Base-by-base conservation (phyloP, 2,797 vertebrate genomes). In the Melanotaenia nigrans region DNA sequence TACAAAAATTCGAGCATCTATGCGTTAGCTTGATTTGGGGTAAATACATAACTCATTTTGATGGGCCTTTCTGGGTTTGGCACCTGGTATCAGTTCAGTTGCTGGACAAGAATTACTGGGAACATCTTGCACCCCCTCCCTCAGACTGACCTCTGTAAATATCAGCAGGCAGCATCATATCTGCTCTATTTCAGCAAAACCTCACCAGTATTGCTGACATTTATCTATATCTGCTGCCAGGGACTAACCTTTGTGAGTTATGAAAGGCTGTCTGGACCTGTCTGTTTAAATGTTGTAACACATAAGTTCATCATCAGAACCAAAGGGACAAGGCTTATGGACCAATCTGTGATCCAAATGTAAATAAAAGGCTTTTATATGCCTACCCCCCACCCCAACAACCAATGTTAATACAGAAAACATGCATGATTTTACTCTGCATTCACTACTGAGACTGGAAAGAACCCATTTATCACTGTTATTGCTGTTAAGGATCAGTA, bases 171-270 rank as follows among this genome's bases (percentile, higher is more conserved):
- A 86, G 85, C 80, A 82, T 88, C 82, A 73, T 81, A 82, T 84
- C 89, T 78, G 81, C 86, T 88, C 79, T 77, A 75, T 89, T 89
- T 85, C 85, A 75, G 86, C 60, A 83, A 88, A 81, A 71, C 83
- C 81, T 77, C 68, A 5, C 68, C 77, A 54, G 73, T 33, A 59
- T 78, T 42, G 80, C 68, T 91, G 91, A 93, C 91, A 92, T 92
- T 93, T 90, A 88, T 87, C 89, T 85, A 78, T 85, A 86, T 88
- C 84, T 89, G 74, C 88, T 85, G 81, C 89, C 76, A 72, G 85
- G 85, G 86, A 84, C 87, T 87, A 90, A 92, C 92, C 90, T 91
- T 92, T 92, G 69, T 86, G 83, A 90, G 88, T 90, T 84, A 90
- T 89, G 82, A 89, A 84, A 86, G 79, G 84, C 77, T 80, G 75